Conservation (phyloP, 37 sponge, comb jelly and placozoan species). For the Petrosia ficiformis region DNA sequence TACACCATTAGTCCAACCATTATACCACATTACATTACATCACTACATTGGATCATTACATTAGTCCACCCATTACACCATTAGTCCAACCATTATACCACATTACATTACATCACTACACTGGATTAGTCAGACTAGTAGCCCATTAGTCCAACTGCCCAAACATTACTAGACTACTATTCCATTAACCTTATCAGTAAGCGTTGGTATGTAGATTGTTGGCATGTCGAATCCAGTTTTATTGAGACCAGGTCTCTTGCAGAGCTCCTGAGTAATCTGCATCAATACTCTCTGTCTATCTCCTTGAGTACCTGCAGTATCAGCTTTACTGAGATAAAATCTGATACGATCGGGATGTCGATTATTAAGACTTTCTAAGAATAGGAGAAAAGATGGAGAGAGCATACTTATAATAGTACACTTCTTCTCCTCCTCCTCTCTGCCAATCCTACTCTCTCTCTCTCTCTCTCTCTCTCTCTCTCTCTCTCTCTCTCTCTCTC, state of each 20-base stretch:
- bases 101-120: neutral
- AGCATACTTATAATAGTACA: too few relatives aligned
- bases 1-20: too few relatives aligned
- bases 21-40: too few relatives aligned
- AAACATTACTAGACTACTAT: neutral
- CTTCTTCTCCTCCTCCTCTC: neutral
- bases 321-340: conserved; percentile 75
- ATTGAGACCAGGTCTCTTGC: conserved; percentile 80
- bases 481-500: conserved; percentile 4
- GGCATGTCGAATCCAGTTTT: conserved; percentile 83
- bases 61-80: too few relatives aligned
- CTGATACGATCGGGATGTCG: conserved; percentile 42
- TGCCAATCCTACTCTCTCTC: neutral
- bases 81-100: too few relatives aligned
- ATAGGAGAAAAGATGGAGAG: neutral
- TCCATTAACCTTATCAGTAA: conserved; percentile 43
- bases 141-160: neutral
- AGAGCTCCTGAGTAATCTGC: conserved; percentile 81
- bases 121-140: too few relatives aligned
- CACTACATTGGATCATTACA: too few relatives aligned
- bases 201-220: conserved; percentile 65
- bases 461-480: conserved; percentile 2
- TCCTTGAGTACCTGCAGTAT: conserved; percentile 70
- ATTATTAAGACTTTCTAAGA: conserved; percentile 40
- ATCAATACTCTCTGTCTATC: conserved; percentile 77